These are phyloP conservation scores for Atethmia centrago DNA, from an alignment of 2,888 invertebrate species.

Conservation along the genomic window DNA sequence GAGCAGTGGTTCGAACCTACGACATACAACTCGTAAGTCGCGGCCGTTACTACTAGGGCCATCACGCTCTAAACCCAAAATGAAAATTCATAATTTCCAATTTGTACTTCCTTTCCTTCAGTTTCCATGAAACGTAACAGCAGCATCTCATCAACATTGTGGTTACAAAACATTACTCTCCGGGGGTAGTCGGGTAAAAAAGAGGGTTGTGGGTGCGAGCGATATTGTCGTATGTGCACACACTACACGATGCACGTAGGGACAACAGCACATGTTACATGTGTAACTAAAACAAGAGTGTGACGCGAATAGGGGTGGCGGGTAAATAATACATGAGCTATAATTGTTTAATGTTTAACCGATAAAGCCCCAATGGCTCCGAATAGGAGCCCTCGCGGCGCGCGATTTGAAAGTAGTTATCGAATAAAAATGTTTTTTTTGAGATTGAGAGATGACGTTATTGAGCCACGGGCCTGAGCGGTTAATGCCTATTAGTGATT, in stretches of 20 bases:
- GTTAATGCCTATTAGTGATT: slow-evolving; percentile 20
- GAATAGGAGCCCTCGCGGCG: too few species aligned
- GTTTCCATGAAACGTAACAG: slow-evolving; percentile 1
- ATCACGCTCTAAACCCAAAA: too few species aligned
- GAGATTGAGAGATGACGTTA: too few species aligned
- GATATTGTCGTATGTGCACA: slow-evolving; percentile 17
- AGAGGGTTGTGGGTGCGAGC: slow-evolving; percentile 21
- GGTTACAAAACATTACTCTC: slow-evolving; percentile 8
- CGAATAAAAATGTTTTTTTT: too few species aligned
- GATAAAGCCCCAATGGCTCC: too few species aligned
- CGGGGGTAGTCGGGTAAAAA: neutral
- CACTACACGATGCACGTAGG: neutral
- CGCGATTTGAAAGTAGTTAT: too few species aligned
- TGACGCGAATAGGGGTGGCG: slow-evolving; percentile 47
- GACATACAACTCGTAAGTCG: too few species aligned
- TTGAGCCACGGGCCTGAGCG: too few species aligned
- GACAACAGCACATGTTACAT: slow-evolving; percentile 48
- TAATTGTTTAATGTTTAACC: neutral
- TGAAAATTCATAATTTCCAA: neutral
- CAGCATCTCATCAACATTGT: slow-evolving; percentile 13
- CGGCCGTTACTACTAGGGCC: too few species aligned
- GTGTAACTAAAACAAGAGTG: slow-evolving; percentile 59
- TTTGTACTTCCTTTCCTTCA: neutral
- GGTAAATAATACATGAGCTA: slow-evolving; percentile 28
- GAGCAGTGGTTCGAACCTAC: too few species aligned